A percentile compares a stretch with the other conserved stretches of the same genome.
phyloP scores from a whole-genome alignment of 2,113 vertebrate species.

The Ceyx margarethae region DNA sequence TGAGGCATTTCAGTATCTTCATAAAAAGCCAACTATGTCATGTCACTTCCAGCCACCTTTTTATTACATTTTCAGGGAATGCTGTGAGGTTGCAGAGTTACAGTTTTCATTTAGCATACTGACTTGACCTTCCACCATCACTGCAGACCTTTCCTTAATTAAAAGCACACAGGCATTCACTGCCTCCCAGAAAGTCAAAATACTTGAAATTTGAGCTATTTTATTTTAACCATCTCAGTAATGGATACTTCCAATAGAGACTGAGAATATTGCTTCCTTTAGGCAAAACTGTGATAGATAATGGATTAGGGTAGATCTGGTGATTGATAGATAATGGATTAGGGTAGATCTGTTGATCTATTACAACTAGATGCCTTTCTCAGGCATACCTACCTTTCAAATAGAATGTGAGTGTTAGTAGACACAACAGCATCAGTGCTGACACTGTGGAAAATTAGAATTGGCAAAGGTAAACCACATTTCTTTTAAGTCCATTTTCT shows the following conservation, averaged over 20 bases:
- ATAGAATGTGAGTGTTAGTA: not conserved
- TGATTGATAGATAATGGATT: not conserved
- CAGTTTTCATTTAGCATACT: not conserved
- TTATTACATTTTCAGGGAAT: constrained; percentile 33
- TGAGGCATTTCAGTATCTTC: not conserved
- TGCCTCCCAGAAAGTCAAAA: constrained; percentile 1
- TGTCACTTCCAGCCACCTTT: not conserved
- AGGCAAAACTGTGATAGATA: not conserved
- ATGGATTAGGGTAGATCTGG: not conserved
- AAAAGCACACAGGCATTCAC: not conserved
- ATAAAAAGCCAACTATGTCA: constrained; percentile 8
- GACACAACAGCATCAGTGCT: not conserved
- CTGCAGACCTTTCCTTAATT: constrained; percentile 49
- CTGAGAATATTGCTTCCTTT: not conserved
- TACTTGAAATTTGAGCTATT: not conserved
- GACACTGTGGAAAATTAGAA: not conserved
- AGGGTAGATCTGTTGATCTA: not conserved
- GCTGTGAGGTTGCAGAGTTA: constrained; percentile 25
- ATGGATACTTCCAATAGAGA: not conserved
- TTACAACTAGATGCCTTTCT: not conserved
- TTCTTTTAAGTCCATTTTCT: not conserved
- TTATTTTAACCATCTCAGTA: not conserved
- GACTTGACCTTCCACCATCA: constrained; percentile 30
- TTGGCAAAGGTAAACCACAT: not conserved
- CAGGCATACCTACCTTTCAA: not conserved